These are phyloP conservation scores for Amazonetta brasiliensis DNA, from an alignment of 2,797 vertebrate genomes.

Conservation along the genomic window DNA sequence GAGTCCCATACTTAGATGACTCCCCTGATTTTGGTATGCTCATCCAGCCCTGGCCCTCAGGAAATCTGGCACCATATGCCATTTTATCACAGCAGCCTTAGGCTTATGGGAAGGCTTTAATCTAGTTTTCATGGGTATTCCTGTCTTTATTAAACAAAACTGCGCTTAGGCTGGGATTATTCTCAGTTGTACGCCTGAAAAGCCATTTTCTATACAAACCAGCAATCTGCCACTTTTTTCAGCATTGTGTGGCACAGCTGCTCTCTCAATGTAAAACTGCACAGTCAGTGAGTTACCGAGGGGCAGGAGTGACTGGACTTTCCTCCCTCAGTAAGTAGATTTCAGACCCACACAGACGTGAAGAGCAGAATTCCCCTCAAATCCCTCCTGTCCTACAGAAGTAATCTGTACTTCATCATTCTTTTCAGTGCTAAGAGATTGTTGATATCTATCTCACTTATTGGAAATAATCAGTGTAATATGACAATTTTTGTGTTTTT, in stretches of 20 bases:
- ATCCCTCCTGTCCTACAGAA: background rate
- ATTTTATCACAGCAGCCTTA: background rate
- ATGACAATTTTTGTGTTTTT: background rate
- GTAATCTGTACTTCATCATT: background rate
- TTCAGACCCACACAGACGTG: background rate
- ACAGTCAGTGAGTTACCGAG: slow-evolving; percentile 47
- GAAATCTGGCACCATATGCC: background rate
- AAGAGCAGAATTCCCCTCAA: background rate
- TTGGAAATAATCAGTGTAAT: background rate
- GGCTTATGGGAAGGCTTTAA: slow-evolving; percentile 57
- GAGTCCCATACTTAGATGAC: background rate
- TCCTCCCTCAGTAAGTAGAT: background rate
- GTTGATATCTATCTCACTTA: background rate
- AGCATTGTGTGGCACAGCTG: background rate
- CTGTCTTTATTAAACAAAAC: slow-evolving; percentile 70
- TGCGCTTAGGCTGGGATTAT: slow-evolving; percentile 59
- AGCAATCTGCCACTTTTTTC: slow-evolving; percentile 51
- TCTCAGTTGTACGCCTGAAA: slow-evolving; percentile 47
- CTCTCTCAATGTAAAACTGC: slow-evolving; percentile 60
- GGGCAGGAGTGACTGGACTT: slow-evolving; percentile 1
- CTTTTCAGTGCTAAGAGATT: background rate
- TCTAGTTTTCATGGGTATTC: slow-evolving; percentile 53
- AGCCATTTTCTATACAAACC: slow-evolving; percentile 66
- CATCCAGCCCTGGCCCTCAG: background rate
- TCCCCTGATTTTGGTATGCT: background rate